Conservation (phyloP, 2,797 vertebrate genomes). For the Hypotaenidia okinawae region DNA sequence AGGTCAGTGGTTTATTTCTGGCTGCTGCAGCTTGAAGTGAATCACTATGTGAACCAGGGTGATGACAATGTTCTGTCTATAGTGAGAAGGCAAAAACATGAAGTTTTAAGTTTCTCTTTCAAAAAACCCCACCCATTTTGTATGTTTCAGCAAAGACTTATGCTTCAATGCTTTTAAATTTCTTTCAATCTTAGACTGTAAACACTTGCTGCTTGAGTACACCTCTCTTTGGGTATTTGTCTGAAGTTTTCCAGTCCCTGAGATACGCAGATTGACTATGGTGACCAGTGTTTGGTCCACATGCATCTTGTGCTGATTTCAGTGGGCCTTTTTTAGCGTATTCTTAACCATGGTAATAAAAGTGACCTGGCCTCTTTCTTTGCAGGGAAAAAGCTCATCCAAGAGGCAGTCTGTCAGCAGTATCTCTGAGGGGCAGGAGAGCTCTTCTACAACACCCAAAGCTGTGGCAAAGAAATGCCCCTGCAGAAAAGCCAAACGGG, state of each 20-base stretch:
- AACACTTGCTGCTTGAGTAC: neutral
- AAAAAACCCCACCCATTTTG: neutral
- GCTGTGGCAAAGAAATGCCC: neutral
- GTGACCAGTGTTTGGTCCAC: neutral
- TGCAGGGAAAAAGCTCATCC: slow-evolving; percentile 65
- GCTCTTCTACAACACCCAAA: slow-evolving; percentile 49
- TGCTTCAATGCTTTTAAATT: neutral
- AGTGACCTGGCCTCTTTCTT: neutral
- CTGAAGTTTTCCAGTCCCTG: neutral
- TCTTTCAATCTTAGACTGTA: neutral
- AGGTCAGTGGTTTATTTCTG: neutral
- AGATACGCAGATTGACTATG: neutral
- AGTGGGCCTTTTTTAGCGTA: neutral
- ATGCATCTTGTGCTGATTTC: neutral
- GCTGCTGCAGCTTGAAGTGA: neutral
- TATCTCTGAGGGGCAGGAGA: slow-evolving; percentile 31
- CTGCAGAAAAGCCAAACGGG: slow-evolving; percentile 52
- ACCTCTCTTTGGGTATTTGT: neutral
- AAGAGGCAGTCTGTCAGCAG: slow-evolving; percentile 20
- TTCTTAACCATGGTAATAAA: neutral
- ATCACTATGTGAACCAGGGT: neutral
- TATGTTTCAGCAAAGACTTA: neutral
- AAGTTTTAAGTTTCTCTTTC: neutral
- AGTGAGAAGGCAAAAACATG: neutral
- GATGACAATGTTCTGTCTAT: neutral